Evolutionary conservation across 2,113 vertebrate species (phyloP).

Genomic region (Antennarius striatus): DNA sequence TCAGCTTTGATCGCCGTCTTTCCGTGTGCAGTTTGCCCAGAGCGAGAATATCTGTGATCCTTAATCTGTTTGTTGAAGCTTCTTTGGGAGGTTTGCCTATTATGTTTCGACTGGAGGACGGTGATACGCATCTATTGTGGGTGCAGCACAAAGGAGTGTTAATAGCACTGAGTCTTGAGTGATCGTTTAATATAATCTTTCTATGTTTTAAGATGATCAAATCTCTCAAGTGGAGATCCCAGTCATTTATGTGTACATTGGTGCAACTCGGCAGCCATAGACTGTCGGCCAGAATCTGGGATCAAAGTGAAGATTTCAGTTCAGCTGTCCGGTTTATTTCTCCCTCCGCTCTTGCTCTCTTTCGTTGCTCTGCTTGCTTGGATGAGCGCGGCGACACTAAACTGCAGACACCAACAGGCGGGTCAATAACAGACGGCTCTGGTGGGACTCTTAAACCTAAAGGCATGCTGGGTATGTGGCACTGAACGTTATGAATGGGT

Average conservation of each 20-base stretch:
- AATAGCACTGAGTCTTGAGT: not conserved
- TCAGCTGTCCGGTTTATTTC: conserved; percentile 49
- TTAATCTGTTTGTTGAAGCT: conserved; percentile 41
- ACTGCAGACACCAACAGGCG: conserved; percentile 38
- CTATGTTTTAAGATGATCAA: not conserved
- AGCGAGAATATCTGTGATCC: conserved; percentile 50
- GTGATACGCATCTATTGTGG: conserved; percentile 23
- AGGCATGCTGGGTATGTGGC: conserved; percentile 52
- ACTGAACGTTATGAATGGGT: conserved; percentile 3
- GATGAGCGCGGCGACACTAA: conserved; percentile 27
- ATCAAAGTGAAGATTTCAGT: conserved; percentile 42
- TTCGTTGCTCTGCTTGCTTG: conserved; percentile 22
- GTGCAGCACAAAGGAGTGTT: conserved; percentile 14
- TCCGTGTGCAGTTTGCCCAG: conserved; percentile 42
- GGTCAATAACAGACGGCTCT: conserved; percentile 15
- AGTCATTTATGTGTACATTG: not conserved
- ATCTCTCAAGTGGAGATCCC: not conserved
- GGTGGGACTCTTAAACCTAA: conserved; percentile 37
- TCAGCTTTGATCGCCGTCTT: conserved; percentile 56
- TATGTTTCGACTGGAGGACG: conserved; percentile 19
- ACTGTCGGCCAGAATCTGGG: not conserved
- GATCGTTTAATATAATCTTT: conserved; percentile 20
- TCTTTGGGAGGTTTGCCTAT: conserved; percentile 36
- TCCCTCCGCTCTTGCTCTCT: conserved; percentile 20
- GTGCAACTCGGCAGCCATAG: not conserved